Percentiles rank a stretch among this genome's conserved stretches.
These are phyloP conservation scores for Cirrhinus molitorella DNA, from an alignment of 2,797 vertebrate genomes.

Conservation along the genomic window DNA sequence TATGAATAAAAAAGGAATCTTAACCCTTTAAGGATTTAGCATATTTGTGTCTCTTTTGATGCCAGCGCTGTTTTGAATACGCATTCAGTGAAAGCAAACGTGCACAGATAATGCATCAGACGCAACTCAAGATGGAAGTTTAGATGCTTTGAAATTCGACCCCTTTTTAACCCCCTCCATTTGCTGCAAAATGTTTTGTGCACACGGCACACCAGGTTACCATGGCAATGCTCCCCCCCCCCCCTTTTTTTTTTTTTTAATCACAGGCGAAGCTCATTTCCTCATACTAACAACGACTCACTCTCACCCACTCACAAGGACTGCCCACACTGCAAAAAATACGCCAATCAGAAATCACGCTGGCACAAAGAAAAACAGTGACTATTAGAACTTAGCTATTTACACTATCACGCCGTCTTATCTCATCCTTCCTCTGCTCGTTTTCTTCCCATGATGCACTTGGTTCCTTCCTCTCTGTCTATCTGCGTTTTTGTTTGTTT, in stretches of 20 bases:
- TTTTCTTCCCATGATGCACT: not conserved
- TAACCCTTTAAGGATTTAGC: conserved; percentile 48
- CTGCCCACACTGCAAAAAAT: conserved; percentile 66
- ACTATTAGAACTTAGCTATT: conserved; percentile 43
- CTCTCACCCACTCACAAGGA: conserved; percentile 57
- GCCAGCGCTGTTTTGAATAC: conserved; percentile 48
- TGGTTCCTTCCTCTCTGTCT: conserved; percentile 14
- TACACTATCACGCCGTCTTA: conserved; percentile 38
- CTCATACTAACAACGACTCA: conserved; percentile 78
- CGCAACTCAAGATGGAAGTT: conserved; percentile 71
- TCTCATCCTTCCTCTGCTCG: conserved; percentile 3
- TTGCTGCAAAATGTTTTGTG: conserved; percentile 70
- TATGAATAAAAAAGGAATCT: not conserved
- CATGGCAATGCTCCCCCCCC: conserved; percentile 76
- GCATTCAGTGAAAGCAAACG: conserved; percentile 28
- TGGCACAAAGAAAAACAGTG: conserved; percentile 28
- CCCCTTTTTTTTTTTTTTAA: conserved; percentile 65
- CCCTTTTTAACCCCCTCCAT: conserved; percentile 74
- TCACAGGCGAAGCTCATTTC: conserved; percentile 83
- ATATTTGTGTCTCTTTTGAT: conserved; percentile 48
- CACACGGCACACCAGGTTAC: conserved; percentile 78
- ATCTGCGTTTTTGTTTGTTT: not conserved
- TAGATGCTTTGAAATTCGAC: conserved; percentile 82
- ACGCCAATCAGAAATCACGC: conserved; percentile 64
- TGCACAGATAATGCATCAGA: conserved; percentile 53